Conservation (phyloP, 2,888 invertebrate genomes). For the Eristalis tenax region DNA sequence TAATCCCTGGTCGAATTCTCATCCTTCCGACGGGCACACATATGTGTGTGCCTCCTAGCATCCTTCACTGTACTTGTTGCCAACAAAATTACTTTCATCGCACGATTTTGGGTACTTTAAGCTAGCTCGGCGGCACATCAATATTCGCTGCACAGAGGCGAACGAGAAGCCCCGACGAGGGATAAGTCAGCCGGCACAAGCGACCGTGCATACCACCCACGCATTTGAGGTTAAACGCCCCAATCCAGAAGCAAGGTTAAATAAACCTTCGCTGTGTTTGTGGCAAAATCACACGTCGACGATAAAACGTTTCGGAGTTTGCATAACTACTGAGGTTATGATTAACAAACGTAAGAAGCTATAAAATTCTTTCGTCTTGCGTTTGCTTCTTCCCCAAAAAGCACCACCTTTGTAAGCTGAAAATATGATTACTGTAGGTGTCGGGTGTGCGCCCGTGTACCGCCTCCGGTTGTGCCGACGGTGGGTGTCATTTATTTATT, state of each 20-base stretch:
- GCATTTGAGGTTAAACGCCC: background rate
- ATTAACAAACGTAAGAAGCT: slow-evolving; percentile 59
- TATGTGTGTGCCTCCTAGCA: too few species aligned
- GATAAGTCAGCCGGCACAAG: background rate
- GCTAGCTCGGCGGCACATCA: background rate
- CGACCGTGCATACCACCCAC: background rate
- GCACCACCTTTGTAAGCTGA: slow-evolving; percentile 8
- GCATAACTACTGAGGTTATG: slow-evolving; percentile 62
- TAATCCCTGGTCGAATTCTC: too few species aligned
- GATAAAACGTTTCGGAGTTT: slow-evolving; percentile 31
- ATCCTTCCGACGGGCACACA: too few species aligned
- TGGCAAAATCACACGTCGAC: slow-evolving; percentile 21
- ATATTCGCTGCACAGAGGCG: background rate
- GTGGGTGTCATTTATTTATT: slow-evolving; percentile 48
- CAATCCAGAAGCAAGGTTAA: background rate
- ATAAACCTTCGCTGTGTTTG: background rate
- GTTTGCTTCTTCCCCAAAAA: background rate
- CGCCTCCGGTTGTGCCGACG: background rate
- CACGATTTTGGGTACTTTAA: background rate
- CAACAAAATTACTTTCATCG: too few species aligned
- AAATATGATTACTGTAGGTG: slow-evolving; percentile 47
- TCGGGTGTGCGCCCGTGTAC: background rate
- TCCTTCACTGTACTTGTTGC: too few species aligned
- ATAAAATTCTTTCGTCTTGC: slow-evolving; percentile 45
- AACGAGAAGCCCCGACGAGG: background rate